Conservation (phyloP, 2,888 invertebrate species). For the Phyllotreta striolata region DNA sequence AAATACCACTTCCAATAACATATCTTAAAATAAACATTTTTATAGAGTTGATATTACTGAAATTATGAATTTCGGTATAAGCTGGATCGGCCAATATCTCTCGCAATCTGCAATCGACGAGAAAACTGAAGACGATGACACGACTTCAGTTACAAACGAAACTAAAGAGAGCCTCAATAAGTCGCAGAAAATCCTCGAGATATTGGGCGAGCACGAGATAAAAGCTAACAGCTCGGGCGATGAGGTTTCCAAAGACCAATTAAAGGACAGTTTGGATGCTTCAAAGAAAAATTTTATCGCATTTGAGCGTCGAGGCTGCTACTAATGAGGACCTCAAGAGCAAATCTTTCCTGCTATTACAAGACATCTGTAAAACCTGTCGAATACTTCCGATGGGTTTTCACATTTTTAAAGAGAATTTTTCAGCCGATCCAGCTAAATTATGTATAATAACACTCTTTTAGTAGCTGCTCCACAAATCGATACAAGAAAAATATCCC, state of each 20-base stretch:
- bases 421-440: too few species aligned
- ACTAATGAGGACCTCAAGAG: constrained; percentile 13
- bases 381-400: too few species aligned
- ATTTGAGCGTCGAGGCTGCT: constrained; percentile 12
- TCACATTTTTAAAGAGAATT: too few species aligned
- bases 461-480: too few species aligned
- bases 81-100: neutral
- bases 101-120: neutral
- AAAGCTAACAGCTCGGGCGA: constrained; percentile 14
- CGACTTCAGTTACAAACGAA: constrained; percentile 7
- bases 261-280: constrained; percentile 25
- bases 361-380: neutral
- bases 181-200: constrained; percentile 31
- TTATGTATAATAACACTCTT: too few species aligned
- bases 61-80: constrained; percentile 7
- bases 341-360: constrained; percentile 15
- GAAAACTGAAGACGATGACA: neutral
- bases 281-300: constrained; percentile 34
- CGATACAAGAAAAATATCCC: too few species aligned
- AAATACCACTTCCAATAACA: constrained; percentile 28
- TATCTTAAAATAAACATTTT: constrained; percentile 5
- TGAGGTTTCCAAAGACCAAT: constrained; percentile 1
- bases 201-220: constrained; percentile 20
- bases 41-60: constrained; percentile 14
- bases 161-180: constrained; percentile 29